Conservation (phyloP, 2,888 invertebrate species). For the Dysmachus trigonus region DNA sequence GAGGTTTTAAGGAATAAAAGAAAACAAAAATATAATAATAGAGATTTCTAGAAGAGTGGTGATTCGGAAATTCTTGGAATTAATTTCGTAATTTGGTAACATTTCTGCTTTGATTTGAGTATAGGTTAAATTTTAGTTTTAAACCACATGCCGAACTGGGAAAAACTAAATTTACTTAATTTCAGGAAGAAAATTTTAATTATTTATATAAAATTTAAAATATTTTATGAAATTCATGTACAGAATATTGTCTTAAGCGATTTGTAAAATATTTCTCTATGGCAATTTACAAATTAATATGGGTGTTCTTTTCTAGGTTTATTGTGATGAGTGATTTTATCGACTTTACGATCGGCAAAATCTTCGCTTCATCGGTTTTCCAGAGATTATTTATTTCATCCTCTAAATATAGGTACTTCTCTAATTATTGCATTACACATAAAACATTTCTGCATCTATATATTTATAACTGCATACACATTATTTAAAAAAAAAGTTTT, state of each 20-base stretch:
- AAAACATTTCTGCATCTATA: neutral
- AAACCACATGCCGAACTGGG: no score
- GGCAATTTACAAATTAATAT: neutral
- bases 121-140: no score
- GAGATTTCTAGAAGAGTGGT: no score
- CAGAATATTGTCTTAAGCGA: no score
- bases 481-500: neutral
- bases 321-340: constrained; percentile 25
- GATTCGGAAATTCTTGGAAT: no score
- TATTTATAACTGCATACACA: neutral
- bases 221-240: neutral
- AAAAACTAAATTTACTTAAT: neutral
- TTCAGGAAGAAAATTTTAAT: neutral
- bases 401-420: constrained; percentile 21
- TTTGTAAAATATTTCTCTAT: neutral
- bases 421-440: neutral
- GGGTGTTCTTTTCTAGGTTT: constrained; percentile 8
- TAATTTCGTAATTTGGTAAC: no score
- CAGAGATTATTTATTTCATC: constrained; percentile 18
- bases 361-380: constrained; percentile 17
- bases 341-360: constrained; percentile 19
- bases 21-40: no score
- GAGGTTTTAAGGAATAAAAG: no score
- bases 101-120: no score
- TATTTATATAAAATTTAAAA: neutral